phyloP scores from a whole-genome alignment of 2,797 vertebrate genomes.

The Lepidocolaptes lacrymiger region DNA sequence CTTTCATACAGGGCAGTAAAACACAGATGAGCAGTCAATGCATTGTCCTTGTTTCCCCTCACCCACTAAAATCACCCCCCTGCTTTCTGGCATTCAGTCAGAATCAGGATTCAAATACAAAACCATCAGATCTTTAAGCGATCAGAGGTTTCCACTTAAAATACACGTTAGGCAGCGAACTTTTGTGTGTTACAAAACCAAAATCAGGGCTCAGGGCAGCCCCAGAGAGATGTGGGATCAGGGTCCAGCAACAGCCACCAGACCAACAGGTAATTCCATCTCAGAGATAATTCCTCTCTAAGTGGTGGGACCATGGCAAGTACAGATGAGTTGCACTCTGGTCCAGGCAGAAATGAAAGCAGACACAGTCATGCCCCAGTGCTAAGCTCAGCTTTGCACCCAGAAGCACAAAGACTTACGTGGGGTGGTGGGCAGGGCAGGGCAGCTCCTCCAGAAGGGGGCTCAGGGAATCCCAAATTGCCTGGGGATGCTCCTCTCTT shows the following conservation, averaged over 20 bases:
- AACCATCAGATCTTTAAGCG: not conserved
- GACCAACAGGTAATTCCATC: not conserved
- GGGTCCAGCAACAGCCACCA: not conserved
- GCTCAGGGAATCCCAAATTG: not conserved
- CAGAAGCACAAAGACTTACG: not conserved
- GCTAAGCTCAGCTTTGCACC: not conserved
- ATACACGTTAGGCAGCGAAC: not conserved
- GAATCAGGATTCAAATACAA: not conserved
- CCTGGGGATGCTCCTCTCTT: not conserved
- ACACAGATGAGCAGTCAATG: not conserved
- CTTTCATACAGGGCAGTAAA: not conserved
- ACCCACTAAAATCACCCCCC: not conserved
- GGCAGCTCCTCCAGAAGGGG: not conserved
- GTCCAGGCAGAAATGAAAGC: not conserved
- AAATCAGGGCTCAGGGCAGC: not conserved
- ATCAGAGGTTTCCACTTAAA: not conserved
- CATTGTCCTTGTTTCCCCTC: not conserved
- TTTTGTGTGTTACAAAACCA: not conserved
- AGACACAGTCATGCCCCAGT: not conserved
- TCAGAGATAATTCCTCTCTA: not conserved
- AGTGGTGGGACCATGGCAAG: not conserved
- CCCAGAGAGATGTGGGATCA: not conserved
- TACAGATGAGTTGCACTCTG: not conserved
- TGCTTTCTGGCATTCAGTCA: not conserved
- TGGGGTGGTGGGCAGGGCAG: not conserved